Percentiles rank a stretch among this genome's conserved stretches.
phyloP scores from a whole-genome alignment of 2,888 invertebrate species.

The Dioctria linearis region DNA sequence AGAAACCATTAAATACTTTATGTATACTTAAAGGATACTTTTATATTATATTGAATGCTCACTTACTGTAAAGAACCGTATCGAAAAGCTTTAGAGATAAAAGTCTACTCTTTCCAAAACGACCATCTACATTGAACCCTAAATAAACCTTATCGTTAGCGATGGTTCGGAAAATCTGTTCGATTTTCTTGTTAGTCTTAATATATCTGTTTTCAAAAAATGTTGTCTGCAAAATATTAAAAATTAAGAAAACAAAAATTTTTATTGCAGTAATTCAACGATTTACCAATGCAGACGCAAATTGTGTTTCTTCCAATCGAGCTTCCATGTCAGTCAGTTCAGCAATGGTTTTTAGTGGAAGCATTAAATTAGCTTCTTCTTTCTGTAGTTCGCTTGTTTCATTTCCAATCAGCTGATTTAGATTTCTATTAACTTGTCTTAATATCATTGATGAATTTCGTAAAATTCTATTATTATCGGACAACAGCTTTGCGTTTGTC shows the following conservation, averaged over 20 bases:
- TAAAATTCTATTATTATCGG: background rate
- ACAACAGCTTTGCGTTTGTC: background rate
- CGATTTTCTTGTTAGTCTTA: background rate
- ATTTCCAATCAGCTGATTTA: background rate
- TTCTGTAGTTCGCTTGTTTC: background rate
- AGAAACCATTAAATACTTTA: background rate
- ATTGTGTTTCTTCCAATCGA: conserved; percentile 9
- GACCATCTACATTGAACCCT: conserved; percentile 3
- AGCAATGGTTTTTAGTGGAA: background rate
- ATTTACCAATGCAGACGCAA: conserved; percentile 11
- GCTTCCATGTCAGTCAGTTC: background rate
- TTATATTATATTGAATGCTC: background rate
- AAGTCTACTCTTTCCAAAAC: background rate
- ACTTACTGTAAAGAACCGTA: conserved; percentile 4
- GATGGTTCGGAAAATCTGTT: background rate
- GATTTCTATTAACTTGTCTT: background rate
- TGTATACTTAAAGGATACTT: background rate
- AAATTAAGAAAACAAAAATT: background rate
- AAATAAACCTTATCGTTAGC: conserved; percentile 3
- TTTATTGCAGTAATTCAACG: background rate
- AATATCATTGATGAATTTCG: background rate
- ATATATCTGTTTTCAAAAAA: conserved; percentile 6
- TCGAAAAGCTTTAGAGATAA: background rate
- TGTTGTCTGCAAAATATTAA: background rate
- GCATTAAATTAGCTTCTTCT: conserved; percentile 6